phyloP scores from a whole-genome alignment of 2,888 invertebrate species.

The Himalopsyche anomala region DNA sequence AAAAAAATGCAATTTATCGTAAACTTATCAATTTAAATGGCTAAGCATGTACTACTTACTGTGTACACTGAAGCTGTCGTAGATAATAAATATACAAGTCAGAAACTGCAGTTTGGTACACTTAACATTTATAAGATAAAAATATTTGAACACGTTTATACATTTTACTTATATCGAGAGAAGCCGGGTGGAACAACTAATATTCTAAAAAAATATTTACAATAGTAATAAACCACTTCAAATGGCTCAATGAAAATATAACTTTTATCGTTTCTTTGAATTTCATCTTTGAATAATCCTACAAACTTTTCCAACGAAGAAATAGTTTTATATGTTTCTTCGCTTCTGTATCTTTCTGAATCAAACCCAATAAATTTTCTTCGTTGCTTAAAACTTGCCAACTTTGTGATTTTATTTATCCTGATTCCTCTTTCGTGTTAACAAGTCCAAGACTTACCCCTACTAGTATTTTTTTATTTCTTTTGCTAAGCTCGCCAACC shows the following conservation, averaged over 20 bases:
- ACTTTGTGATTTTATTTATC: slow-evolving; percentile 35
- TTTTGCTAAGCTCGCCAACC: neutral
- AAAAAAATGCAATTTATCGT: no score
- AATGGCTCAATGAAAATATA: neutral
- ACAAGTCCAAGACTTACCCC: slow-evolving; percentile 10
- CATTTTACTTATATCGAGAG: no score
- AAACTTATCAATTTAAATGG: no score
- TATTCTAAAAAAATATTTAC: neutral
- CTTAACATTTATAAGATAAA: no score
- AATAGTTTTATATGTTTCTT: slow-evolving; percentile 19
- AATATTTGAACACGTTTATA: no score
- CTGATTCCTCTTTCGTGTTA: slow-evolving; percentile 39
- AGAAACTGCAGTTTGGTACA: no score
- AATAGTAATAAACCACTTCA: neutral
- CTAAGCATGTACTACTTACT: no score
- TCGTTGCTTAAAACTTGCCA: slow-evolving; percentile 40
- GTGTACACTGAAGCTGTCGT: no score
- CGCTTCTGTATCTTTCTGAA: slow-evolving; percentile 3
- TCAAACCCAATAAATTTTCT: slow-evolving; percentile 38
- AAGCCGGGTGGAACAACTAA: no score
- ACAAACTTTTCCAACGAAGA: neutral
- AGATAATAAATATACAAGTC: no score
- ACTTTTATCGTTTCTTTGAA: neutral
- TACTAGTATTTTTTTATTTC: neutral
- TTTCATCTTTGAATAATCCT: slow-evolving; percentile 16